A percentile compares a stretch with the other conserved stretches of the same genome.
phyloP scores from a whole-genome alignment of 2,888 invertebrate genomes.

The Phytoseiulus persimilis region DNA sequence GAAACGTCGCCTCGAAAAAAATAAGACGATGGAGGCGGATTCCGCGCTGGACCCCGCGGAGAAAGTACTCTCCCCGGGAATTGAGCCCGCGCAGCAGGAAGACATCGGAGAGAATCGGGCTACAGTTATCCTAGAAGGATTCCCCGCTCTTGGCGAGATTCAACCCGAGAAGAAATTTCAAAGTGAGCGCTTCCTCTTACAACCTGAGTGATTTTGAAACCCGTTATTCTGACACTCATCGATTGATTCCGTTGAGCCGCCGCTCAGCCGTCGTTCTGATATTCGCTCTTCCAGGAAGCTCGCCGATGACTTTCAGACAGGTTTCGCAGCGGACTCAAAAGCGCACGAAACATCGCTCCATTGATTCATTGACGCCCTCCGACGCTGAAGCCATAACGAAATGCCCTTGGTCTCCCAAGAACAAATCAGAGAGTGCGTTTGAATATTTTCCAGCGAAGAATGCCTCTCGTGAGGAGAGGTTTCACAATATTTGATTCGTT shows the following conservation, averaged over 20 bases:
- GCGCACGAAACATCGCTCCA: not conserved
- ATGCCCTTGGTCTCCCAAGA: not conserved
- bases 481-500: too few species aligned
- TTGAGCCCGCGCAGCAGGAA: not conserved
- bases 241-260: too few species aligned
- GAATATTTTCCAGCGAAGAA: slow-evolving; percentile 23
- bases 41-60: not conserved
- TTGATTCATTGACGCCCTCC: slow-evolving; percentile 31
- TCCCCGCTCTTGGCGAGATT: not conserved
- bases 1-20: not conserved
- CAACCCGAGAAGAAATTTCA: not conserved
- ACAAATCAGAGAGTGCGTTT: slow-evolving; percentile 18
- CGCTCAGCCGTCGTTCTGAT: too few species aligned
- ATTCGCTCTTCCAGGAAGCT: not conserved
- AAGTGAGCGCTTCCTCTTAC: not conserved
- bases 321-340: not conserved
- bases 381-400: slow-evolving; percentile 38
- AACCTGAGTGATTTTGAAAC: too few species aligned
- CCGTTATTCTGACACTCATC: too few species aligned
- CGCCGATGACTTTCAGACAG: not conserved
- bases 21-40: not conserved
- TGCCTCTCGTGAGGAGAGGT: not conserved
- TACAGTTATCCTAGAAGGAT: not conserved
- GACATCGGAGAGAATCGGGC: not conserved
- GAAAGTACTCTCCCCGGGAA: not conserved